Evolutionary conservation across 2,797 vertebrate genomes (phyloP), one percentile per base, ranked within the genome.

Genomic region (Argya squamiceps): DNA sequence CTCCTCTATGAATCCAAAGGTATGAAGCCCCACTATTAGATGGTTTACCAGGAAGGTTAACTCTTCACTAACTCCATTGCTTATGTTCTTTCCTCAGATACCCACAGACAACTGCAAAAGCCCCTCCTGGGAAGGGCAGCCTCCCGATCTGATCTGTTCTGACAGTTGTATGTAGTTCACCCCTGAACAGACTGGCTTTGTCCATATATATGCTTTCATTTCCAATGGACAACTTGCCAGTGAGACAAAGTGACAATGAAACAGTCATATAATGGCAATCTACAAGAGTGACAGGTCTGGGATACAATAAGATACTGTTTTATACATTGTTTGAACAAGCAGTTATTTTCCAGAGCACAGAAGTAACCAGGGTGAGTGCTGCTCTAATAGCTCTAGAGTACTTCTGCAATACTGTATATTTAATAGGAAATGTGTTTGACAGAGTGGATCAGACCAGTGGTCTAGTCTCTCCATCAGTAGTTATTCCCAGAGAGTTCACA

Each of bases 351-450:
- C 58, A 44, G 63, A 93, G 56, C 60, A 80, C 60, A 70, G 49
- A 87, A 74, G 60, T 60, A 71, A 67, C 12, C 34, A 49, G 29
- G 6, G 19, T 56, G 47, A 90, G 44, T 26, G 13, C 41, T 60
- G 70, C 37, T 73, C 34, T 50, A 50, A 21, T 30, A 76, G 24
- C 34, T 83, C 82, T 64, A 55, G 11, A 80, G 29, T 71, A 52
- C 36, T 50, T 84, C 50, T 90, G 41, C 37, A 84, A 60, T 76
- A 79, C 26, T 39, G 34, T 76, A 34, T 60, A 79, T 85, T 94
- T 94, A 91, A 87, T 69, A 82, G 53, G 56, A 95, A 96, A 92
- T 19, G 64, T 44, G 29, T n/a, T 84, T 64, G 67, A 71, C 80
- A 64, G 64, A 84, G 56, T 50, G 24, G 56, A 71, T 84, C 60